phyloP scores from a whole-genome alignment of 37 sponge, comb jelly and placozoan genomes.

The Amphimedon queenslandica region DNA sequence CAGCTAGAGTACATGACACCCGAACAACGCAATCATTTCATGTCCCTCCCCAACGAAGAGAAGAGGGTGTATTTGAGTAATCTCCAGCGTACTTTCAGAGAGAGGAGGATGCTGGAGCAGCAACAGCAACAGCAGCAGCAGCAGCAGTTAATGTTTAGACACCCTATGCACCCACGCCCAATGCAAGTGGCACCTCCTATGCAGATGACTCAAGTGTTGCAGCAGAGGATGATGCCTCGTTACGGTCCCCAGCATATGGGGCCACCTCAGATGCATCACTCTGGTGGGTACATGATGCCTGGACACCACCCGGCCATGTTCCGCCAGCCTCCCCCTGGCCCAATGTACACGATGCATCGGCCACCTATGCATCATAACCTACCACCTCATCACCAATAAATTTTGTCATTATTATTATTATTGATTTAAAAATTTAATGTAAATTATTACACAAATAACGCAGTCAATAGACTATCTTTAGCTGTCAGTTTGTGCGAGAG shows the following conservation, averaged over 20 bases:
- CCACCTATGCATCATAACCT: too few relatives aligned
- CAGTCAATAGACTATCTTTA: too few relatives aligned
- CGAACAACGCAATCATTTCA: not conserved
- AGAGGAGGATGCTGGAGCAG: not conserved
- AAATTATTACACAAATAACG: too few relatives aligned
- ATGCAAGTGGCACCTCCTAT: not conserved
- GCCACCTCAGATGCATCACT: too few relatives aligned
- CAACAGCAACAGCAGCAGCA: not conserved
- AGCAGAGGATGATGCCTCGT: too few relatives aligned
- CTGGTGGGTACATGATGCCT: not conserved
- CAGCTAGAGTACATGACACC: not conserved
- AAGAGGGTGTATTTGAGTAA: not conserved
- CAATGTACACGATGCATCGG: too few relatives aligned
- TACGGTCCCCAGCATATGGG: too few relatives aligned
- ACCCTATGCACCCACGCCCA: not conserved
- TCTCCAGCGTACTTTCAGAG: not conserved
- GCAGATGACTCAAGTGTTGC: slow-evolving; percentile 5
- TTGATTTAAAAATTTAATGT: too few relatives aligned
- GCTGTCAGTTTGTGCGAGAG: too few relatives aligned
- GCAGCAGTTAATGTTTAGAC: not conserved
- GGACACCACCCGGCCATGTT: not conserved
- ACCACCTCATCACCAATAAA: too few relatives aligned
- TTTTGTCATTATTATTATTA: too few relatives aligned
- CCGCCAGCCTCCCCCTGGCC: not conserved
- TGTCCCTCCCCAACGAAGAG: not conserved